Evolutionary conservation across 2,797 vertebrate genomes (phyloP).

Genomic region (Botia kubotai): DNA sequence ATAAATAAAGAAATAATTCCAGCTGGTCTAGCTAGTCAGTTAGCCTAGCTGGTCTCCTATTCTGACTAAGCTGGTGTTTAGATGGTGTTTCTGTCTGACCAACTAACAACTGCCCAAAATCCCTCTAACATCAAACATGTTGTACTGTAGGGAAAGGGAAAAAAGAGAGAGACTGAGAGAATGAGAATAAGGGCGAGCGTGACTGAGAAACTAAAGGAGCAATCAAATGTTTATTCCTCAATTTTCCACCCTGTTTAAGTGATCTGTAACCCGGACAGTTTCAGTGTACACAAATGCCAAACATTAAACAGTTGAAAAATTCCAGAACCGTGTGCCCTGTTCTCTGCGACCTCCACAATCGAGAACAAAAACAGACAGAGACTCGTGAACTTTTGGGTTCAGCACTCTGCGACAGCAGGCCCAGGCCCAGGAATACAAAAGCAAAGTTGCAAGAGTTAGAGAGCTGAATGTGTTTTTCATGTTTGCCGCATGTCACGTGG

Average conservation of each 20-base stretch:
- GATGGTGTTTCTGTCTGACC: too few relatives aligned
- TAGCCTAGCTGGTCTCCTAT: background rate
- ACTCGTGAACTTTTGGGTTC: background rate
- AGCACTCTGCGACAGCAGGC: background rate
- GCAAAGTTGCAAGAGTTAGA: slow-evolving; percentile 15
- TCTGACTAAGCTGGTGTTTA: too few relatives aligned
- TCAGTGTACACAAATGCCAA: slow-evolving; percentile 49
- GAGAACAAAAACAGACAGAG: background rate
- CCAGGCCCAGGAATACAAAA: background rate
- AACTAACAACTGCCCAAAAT: background rate
- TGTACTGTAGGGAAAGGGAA: too few relatives aligned
- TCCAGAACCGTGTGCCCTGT: slow-evolving; percentile 9
- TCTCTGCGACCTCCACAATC: background rate
- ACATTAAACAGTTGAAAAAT: slow-evolving; percentile 33
- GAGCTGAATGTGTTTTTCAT: slow-evolving; percentile 50
- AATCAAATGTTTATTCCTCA: slow-evolving; percentile 37
- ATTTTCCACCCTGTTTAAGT: slow-evolving; percentile 29
- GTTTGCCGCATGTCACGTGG: slow-evolving; percentile 50
- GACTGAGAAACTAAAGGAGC: slow-evolving; percentile 11
- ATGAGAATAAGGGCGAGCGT: background rate
- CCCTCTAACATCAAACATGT: background rate
- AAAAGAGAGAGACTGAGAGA: background rate
- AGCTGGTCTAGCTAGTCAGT: too few relatives aligned
- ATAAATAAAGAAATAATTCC: slow-evolving; percentile 2
- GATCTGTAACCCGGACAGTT: slow-evolving; percentile 14